phyloP scores from a whole-genome alignment of 1,140 invertebrate species.

The Proctacanthus coquilletti region DNA sequence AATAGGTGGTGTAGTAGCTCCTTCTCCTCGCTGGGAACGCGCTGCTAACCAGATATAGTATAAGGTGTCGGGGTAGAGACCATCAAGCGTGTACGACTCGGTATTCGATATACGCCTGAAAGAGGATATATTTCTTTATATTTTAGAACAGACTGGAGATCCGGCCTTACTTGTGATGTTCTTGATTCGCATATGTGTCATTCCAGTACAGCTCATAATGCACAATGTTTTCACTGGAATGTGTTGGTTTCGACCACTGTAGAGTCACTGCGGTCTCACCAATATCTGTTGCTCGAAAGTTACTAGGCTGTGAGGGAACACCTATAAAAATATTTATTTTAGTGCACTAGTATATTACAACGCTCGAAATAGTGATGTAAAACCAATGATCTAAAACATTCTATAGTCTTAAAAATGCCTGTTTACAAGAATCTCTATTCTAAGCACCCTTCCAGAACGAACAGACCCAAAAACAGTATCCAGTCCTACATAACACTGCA shows the following conservation, averaged over 20 bases:
- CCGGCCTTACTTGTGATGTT: slow-evolving; percentile 51
- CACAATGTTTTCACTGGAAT: slow-evolving; percentile 81
- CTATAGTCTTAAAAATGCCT: too few relatives aligned
- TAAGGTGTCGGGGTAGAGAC: slow-evolving; percentile 85
- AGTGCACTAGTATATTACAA: too few relatives aligned
- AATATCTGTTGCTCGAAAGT: slow-evolving; percentile 66
- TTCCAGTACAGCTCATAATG: slow-evolving; percentile 96
- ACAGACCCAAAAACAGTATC: too few relatives aligned
- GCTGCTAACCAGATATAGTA: slow-evolving; percentile 95
- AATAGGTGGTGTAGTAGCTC: slow-evolving; percentile 85
- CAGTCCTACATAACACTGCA: too few relatives aligned
- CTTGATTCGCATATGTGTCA: slow-evolving; percentile 78
- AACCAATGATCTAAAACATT: too few relatives aligned
- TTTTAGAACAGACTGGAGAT: neutral
- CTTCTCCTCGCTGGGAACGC: slow-evolving; percentile 78
- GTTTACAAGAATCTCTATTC: too few relatives aligned
- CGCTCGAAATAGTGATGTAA: too few relatives aligned
- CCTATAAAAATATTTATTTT: slow-evolving; percentile 32
- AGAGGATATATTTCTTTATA: slow-evolving; percentile 4
- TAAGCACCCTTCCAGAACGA: too few relatives aligned
- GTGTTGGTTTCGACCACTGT: slow-evolving; percentile 76
- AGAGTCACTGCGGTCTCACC: slow-evolving; percentile 72
- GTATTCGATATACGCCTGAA: slow-evolving; percentile 57
- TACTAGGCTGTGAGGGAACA: slow-evolving; percentile 88
- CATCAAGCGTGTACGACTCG: slow-evolving; percentile 70